A percentile compares a stretch with the other conserved stretches of the same genome.
phyloP scores from a whole-genome alignment of 2,888 invertebrate species.

The Diaperis boleti region DNA sequence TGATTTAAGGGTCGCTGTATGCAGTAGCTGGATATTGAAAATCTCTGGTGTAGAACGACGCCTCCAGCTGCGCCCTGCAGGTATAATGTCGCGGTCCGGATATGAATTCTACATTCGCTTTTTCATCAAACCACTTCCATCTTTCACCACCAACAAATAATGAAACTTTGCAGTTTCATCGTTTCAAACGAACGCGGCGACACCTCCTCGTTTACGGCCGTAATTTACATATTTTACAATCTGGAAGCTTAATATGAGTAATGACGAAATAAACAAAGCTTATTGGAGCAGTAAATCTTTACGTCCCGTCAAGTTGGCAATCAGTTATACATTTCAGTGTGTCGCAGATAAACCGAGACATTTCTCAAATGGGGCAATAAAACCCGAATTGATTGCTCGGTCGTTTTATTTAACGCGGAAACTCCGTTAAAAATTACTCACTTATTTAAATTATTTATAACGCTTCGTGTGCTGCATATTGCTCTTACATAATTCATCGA shows the following conservation, averaged over 20 bases:
- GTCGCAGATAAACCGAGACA: no score
- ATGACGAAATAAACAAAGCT: no score
- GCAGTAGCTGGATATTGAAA: constrained; percentile 56
- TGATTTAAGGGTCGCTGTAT: constrained; percentile 37
- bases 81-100: constrained; percentile 61
- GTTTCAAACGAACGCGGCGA: no score
- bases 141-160: constrained; percentile 50
- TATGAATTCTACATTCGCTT: constrained; percentile 60
- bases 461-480: background rate
- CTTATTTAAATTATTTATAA: background rate
- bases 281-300: no score
- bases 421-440: background rate
- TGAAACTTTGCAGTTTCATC: constrained; percentile 54
- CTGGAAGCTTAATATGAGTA: no score
- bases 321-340: no score
- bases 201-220: no score
- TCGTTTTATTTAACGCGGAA: background rate
- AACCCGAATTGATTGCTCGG: no score
- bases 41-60: constrained; percentile 57
- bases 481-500: constrained; percentile 22
- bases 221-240: no score
- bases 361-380: no score
- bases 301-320: no score
- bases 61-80: constrained; percentile 59
- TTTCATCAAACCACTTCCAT: constrained; percentile 59